Evolutionary conservation across 2,888 invertebrate species (phyloP).

Genomic region (Kryphioiulus occultus): DNA sequence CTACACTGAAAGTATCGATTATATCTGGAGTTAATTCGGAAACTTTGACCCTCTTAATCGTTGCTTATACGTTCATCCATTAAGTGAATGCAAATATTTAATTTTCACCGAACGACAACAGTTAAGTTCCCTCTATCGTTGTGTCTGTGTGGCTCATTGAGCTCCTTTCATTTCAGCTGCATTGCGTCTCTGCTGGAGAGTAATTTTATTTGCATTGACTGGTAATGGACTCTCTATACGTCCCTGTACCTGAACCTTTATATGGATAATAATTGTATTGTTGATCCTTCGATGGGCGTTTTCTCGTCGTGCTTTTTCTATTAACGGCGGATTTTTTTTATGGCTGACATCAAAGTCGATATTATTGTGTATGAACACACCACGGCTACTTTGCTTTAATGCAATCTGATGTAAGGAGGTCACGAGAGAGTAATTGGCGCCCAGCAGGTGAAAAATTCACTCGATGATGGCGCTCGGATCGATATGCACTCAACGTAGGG

Average conservation of each 20-base stretch:
- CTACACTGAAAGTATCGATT: no score
- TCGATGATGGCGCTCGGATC: not conserved
- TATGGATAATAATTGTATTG: not conserved
- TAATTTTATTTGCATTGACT: conserved; percentile 33
- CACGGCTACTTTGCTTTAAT: conserved; percentile 42
- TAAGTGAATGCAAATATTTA: not conserved
- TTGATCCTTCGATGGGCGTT: conserved; percentile 24
- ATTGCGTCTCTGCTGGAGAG: not conserved
- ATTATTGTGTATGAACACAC: conserved; percentile 43
- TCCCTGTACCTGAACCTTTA: not conserved
- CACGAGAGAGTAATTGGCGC: conserved; percentile 44
- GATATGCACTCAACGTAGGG: not conserved
- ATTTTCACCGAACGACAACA: not conserved
- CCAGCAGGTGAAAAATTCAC: conserved; percentile 11
- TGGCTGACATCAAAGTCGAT: conserved; percentile 24
- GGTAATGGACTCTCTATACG: not conserved
- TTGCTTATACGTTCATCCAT: not conserved
- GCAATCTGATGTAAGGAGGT: conserved; percentile 49
- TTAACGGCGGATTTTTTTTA: not conserved
- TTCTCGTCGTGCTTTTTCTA: conserved; percentile 43
- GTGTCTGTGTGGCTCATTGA: not conserved
- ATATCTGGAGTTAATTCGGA: no score
- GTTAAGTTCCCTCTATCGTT: not conserved
- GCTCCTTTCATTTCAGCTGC: not conserved
- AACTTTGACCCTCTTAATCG: not conserved